Evolutionary conservation across 2,888 invertebrate genomes (phyloP).

Genomic region (Julus scandinavius): DNA sequence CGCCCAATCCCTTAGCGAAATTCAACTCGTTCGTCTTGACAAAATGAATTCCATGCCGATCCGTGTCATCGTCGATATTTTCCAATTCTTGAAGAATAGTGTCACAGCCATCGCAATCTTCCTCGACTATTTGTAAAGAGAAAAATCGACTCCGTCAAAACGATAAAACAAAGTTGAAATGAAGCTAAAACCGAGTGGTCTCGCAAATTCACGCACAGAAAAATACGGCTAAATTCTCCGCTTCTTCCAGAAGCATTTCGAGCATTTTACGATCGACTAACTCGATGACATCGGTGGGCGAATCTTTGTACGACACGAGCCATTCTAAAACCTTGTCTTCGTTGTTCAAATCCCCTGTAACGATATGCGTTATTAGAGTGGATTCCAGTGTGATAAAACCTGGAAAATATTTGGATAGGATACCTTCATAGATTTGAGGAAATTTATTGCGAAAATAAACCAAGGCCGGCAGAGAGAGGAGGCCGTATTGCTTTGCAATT

Average conservation of each 20-base stretch:
- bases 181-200: not conserved
- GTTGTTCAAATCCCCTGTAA: slow-evolving; percentile 86
- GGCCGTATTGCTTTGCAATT: slow-evolving; percentile 85
- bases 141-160: not conserved
- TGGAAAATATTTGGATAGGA: slow-evolving; percentile 55
- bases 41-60: slow-evolving; percentile 91
- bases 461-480: slow-evolving; percentile 79
- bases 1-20: slow-evolving; percentile 88
- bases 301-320: slow-evolving; percentile 86
- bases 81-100: slow-evolving; percentile 88
- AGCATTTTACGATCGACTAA: slow-evolving; percentile 89
- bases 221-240: slow-evolving; percentile 90
- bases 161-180: not conserved
- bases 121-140: slow-evolving; percentile 73
- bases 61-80: slow-evolving; percentile 76
- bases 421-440: slow-evolving; percentile 59
- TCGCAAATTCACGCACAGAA: slow-evolving; percentile 77
- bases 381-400: no score
- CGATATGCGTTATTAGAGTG: no score
- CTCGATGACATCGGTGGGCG: slow-evolving; percentile 89
- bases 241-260: slow-evolving; percentile 87
- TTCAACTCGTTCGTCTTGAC: slow-evolving; percentile 92
- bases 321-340: slow-evolving; percentile 90
- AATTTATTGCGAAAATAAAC: slow-evolving; percentile 77
- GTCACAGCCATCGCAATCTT: slow-evolving; percentile 82